Evolutionary conservation across 1,140 invertebrate species (phyloP), one percentile per base, ranked within the genome.

Genomic region (Pissodes strobi): DNA sequence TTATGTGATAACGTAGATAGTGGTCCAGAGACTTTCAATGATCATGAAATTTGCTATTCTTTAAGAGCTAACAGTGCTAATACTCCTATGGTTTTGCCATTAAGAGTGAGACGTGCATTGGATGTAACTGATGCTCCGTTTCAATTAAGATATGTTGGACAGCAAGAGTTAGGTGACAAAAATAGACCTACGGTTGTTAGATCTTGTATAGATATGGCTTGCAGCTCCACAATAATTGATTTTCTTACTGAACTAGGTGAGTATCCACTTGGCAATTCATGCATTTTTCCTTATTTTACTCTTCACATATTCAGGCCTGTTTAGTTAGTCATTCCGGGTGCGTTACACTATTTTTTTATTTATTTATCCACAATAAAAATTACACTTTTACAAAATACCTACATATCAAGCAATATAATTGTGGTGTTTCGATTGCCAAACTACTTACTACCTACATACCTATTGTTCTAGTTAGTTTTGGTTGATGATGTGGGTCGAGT

Each of bases 1-100:
- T 82, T 97, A 0, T 97, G 95, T 79, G 95, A 98, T 70, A 96
- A 97, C 83, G 90, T 94, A 4, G 94, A 97, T 75, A 87, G 88
- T 57, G 90, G 90, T 4, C 90, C 92, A 6, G 94, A 97, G 81
- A 88, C 87, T 0, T 98, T 97, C 76, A 86, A 94, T 75, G 94
- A 97, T 81, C 90, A 95, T 71, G 91, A 93, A 82, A 87, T 92
- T 70, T 92, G 90, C 76, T 91, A 92, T 71, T 91, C 86, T 60
- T 84, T 93, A 34, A 81, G 90, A 59, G 85, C 85, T 51, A 82
- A 82, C 15, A 84, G 80, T 67, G 79, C 80, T 8, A 58, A 58
- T 37, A 52, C 66, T 12, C 69, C 68, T 27, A 72, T 73, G 67
- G 70, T 75, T 6, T 66, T 78, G 38, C 72, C 87, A 59, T 76